Percentiles rank a stretch among this genome's conserved stretches.
These are phyloP conservation scores for Anastatus disparis DNA, from an alignment of 1,140 invertebrate genomes.

Conservation along the genomic window DNA sequence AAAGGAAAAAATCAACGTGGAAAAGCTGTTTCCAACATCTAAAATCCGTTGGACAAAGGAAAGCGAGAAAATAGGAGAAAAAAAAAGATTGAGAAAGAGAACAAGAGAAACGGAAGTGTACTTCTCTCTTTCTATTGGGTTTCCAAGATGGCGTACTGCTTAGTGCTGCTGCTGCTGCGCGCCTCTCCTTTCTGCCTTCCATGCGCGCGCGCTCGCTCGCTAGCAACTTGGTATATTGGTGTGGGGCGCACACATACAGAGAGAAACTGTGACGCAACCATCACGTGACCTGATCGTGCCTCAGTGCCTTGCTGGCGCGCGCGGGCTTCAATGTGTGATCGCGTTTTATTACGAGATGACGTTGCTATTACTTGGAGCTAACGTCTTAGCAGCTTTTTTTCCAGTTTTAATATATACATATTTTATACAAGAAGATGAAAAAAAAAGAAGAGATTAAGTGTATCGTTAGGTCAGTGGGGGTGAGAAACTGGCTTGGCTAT, in stretches of 20 bases:
- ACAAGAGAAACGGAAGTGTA: slow-evolving; percentile 14
- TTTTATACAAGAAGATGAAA: too few species aligned
- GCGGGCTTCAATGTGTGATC: slow-evolving; percentile 62
- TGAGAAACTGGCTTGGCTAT: slow-evolving; percentile 67
- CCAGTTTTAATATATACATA: too few species aligned
- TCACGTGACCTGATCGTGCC: slow-evolving; percentile 49
- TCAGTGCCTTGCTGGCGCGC: slow-evolving; percentile 27
- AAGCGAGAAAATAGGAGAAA: too few species aligned
- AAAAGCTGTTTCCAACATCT: too few species aligned
- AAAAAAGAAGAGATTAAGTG: too few species aligned
- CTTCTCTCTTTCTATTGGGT: not conserved
- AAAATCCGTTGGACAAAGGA: too few species aligned
- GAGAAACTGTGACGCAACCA: slow-evolving; percentile 56
- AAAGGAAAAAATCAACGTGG: too few species aligned
- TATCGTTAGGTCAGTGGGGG: slow-evolving; percentile 65
- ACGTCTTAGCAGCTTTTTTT: not conserved
- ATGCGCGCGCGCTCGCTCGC: slow-evolving; percentile 23
- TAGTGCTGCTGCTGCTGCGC: not conserved
- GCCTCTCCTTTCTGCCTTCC: not conserved
- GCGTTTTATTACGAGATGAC: slow-evolving; percentile 58
- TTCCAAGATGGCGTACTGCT: slow-evolving; percentile 40
- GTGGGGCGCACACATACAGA: too few species aligned
- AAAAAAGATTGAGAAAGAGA: too few species aligned
- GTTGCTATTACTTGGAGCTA: too few species aligned
- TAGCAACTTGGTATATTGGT: slow-evolving; percentile 41